Evolutionary conservation across 2,888 invertebrate genomes (phyloP).

Genomic region (Sarcophaga caerulescens): DNA sequence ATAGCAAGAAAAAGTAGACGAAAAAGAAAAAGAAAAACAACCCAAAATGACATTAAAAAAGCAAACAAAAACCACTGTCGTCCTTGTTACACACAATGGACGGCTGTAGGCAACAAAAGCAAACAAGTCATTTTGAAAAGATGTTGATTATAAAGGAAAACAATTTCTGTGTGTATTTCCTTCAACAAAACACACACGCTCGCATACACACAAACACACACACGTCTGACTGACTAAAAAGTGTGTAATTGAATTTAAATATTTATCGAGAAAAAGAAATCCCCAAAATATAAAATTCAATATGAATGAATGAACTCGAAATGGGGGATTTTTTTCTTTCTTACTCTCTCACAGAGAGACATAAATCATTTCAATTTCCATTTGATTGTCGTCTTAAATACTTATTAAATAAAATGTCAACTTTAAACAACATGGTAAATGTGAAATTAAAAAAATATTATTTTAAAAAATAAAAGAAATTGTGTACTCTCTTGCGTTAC

Average conservation of each 20-base stretch:
- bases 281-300: neutral
- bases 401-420: too few relatives aligned
- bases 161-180: constrained; percentile 18
- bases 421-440: too few relatives aligned
- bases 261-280: constrained; percentile 55
- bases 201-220: neutral
- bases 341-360: too few relatives aligned
- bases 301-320: neutral
- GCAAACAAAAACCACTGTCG: neutral
- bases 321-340: too few relatives aligned
- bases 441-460: too few relatives aligned
- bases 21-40: too few relatives aligned
- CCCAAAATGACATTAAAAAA: constrained; percentile 55
- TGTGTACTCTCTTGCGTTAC: too few relatives aligned
- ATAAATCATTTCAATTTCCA: too few relatives aligned
- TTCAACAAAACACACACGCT: neutral
- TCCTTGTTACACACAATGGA: constrained; percentile 27
- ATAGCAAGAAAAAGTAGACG: constrained; percentile 13
- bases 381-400: too few relatives aligned
- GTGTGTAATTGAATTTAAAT: constrained; percentile 70
- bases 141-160: constrained; percentile 40
- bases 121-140: constrained; percentile 47
- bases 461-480: too few relatives aligned
- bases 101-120: constrained; percentile 28
- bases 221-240: constrained; percentile 44